Conservation (phyloP, 2,797 vertebrate genomes). For the Xerus rutilus region DNA sequence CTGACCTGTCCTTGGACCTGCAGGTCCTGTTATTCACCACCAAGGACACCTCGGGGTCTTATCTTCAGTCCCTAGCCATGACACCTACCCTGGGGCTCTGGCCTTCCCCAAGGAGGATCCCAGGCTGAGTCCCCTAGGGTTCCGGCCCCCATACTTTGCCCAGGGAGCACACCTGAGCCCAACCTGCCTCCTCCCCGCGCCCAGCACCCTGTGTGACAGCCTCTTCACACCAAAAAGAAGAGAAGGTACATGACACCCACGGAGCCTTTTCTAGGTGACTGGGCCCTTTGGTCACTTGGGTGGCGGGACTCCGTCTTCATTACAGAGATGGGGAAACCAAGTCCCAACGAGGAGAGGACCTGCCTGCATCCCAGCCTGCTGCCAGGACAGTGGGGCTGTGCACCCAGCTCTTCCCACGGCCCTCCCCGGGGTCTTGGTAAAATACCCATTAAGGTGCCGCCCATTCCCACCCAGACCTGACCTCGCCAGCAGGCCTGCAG, state of each 20-base stretch:
- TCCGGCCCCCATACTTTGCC: background rate
- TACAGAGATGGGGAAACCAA: background rate
- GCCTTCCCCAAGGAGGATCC: background rate
- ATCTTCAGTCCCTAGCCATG: background rate
- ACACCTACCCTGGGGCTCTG: background rate
- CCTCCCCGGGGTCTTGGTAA: background rate
- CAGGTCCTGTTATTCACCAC: background rate
- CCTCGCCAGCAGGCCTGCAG: background rate
- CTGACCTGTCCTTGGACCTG: background rate
- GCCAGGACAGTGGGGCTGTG: rapidly evolving
- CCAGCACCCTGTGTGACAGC: rapidly evolving
- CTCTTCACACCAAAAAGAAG: background rate
- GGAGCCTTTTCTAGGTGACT: background rate
- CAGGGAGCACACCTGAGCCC: background rate
- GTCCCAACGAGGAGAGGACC: background rate
- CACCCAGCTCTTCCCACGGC: too few relatives aligned
- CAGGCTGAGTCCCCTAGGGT: too few relatives aligned
- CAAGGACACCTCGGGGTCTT: background rate
- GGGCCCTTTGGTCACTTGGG: background rate
- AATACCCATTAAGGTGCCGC: background rate
- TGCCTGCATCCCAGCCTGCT: too few relatives aligned
- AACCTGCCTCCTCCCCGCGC: rapidly evolving
- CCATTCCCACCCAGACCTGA: background rate
- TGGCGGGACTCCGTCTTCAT: background rate
- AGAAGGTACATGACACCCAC: background rate